Conservation (phyloP, 2,113 vertebrate species). For the Morone saxatilis region DNA sequence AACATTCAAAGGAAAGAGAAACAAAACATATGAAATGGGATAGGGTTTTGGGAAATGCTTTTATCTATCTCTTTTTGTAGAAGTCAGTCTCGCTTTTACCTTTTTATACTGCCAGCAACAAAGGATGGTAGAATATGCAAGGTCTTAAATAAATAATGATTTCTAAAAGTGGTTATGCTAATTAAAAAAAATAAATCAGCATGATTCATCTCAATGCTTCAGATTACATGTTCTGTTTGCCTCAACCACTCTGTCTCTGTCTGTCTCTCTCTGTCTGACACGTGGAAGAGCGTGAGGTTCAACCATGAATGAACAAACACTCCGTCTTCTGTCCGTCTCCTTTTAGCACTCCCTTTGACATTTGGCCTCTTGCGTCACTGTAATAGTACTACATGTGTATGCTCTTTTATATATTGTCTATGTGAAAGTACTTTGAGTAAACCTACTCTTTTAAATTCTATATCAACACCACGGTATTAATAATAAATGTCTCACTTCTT, state of each 20-base stretch:
- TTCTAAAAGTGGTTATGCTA: not conserved
- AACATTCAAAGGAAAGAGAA: not conserved
- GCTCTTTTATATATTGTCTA: conserved; percentile 14
- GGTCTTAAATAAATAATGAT: not conserved
- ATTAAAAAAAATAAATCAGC: not conserved
- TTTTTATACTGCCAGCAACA: not conserved
- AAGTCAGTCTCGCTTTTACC: not conserved
- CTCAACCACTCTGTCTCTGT: not conserved
- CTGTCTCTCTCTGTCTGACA: conserved; percentile 7
- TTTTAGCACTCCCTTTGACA: conserved; percentile 10
- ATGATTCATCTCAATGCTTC: not conserved
- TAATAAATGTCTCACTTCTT: conserved; percentile 30
- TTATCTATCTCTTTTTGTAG: not conserved
- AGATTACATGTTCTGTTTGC: not conserved
- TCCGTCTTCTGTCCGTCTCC: not conserved
- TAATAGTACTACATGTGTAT: not conserved
- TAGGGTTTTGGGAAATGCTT: not conserved
- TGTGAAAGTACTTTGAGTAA: conserved; percentile 15
- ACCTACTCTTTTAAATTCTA: conserved; percentile 39
- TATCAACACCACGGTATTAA: conserved; percentile 39
- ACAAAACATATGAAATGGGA: not conserved
- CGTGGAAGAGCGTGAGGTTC: fast-evolving
- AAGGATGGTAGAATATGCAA: not conserved
- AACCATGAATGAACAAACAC: not conserved
- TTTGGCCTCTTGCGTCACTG: conserved; percentile 1